Percentiles rank a stretch among this genome's conserved stretches.
Conservation (phyloP, 2,113 vertebrate genomes). For the Halcyon malimbica region DNA sequence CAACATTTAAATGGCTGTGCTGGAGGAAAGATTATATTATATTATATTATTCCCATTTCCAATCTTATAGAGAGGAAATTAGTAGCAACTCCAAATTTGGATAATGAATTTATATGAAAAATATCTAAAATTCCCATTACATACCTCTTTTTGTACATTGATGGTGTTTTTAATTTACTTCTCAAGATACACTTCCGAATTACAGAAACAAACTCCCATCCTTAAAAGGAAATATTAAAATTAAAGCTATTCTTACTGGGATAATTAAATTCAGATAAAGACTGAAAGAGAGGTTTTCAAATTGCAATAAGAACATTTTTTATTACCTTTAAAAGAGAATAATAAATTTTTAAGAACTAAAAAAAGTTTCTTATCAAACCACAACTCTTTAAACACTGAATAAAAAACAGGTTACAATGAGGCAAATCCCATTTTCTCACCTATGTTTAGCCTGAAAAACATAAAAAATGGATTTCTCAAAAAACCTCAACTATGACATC, state of each 20-base stretch:
- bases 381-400: neutral
- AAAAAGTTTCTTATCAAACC: neutral
- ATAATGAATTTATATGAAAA: neutral
- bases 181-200: neutral
- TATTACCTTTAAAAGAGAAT: neutral
- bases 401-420: neutral
- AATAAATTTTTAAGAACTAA: neutral
- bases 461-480: neutral
- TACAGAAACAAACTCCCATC: neutral
- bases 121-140: neutral
- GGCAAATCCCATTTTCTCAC: neutral
- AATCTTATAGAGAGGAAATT: neutral
- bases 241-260: neutral
- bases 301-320: neutral
- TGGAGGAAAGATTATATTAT: neutral
- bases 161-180: neutral
- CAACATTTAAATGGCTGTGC: neutral
- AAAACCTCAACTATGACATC: neutral
- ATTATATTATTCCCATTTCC: neutral
- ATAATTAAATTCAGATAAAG: slow-evolving; percentile 3
- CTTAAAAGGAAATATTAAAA: slow-evolving; percentile 31
- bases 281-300: neutral
- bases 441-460: neutral
- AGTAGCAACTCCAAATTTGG: neutral
- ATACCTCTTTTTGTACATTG: neutral